A percentile compares a stretch with the other conserved stretches of the same genome.
phyloP scores from a whole-genome alignment of 1,140 invertebrate species.

The Drosophila rhopaloa region DNA sequence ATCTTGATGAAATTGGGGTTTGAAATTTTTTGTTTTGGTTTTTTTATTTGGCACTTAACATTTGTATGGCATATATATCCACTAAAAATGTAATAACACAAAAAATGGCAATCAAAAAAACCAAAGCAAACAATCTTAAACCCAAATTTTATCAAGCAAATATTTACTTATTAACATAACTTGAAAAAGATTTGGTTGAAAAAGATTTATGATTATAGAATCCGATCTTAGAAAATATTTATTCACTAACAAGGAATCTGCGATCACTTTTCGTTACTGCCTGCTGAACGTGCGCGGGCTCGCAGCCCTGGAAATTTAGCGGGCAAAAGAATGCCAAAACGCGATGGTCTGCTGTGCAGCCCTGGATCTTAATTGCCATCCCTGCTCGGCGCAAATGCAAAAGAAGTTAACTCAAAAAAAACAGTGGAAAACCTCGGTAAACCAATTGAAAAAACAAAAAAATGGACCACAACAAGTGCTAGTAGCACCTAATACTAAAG shows the following conservation, averaged over 20 bases:
- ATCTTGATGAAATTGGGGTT: no score
- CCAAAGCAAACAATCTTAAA: no score
- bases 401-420: slow-evolving; percentile 49
- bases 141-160: no score
- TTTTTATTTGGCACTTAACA: no score
- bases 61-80: no score
- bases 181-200: no score
- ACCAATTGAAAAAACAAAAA: slow-evolving; percentile 28
- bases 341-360: slow-evolving; percentile 5
- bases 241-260: neutral
- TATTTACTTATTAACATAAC: no score
- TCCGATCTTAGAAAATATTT: no score
- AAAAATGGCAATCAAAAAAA: no score
- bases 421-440: slow-evolving; percentile 28
- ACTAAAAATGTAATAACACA: no score
- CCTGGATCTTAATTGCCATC: slow-evolving; percentile 25
- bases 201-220: no score
- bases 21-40: no score
- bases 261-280: neutral
- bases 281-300: neutral
- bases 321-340: slow-evolving; percentile 60
- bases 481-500: neutral
- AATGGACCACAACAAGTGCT: slow-evolving; percentile 18
- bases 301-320: slow-evolving; percentile 55
- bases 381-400: slow-evolving; percentile 47